Percentiles rank a stretch among this genome's conserved stretches.
phyloP scores from a whole-genome alignment of 1,140 invertebrate species.

The Eumaeus atala region DNA sequence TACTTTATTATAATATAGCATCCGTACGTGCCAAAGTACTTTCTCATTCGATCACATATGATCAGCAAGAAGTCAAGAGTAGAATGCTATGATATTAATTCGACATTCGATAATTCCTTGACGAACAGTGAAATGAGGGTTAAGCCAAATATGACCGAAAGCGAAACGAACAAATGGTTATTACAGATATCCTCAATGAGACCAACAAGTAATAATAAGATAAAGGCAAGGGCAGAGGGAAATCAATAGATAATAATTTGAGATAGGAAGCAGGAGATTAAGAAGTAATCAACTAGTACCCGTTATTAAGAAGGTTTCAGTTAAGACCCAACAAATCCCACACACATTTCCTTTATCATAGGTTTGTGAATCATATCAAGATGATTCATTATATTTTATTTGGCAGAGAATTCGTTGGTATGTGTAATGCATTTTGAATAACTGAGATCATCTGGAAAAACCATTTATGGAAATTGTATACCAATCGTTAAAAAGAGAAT shows the following conservation, averaged over 20 bases:
- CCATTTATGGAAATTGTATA: constrained; percentile 72
- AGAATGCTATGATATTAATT: too few relatives aligned
- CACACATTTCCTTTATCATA: constrained; percentile 22
- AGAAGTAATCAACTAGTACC: constrained; percentile 46
- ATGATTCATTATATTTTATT: neutral
- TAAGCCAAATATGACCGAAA: too few relatives aligned
- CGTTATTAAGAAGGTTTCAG: constrained; percentile 52
- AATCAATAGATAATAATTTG: constrained; percentile 53
- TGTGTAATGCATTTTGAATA: constrained; percentile 42
- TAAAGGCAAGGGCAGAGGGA: constrained; percentile 7
- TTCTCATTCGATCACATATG: too few relatives aligned
- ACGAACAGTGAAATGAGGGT: too few relatives aligned
- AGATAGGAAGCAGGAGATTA: constrained; percentile 37
- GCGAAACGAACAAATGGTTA: too few relatives aligned
- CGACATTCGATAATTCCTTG: too few relatives aligned
- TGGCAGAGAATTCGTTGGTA: constrained; percentile 46
- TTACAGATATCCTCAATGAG: too few relatives aligned
- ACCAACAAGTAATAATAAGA: too few relatives aligned
- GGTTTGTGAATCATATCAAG: constrained; percentile 2
- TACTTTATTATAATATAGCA: too few relatives aligned
- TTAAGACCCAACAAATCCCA: constrained; percentile 47
- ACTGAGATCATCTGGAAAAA: constrained; percentile 56
- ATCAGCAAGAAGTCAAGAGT: too few relatives aligned
- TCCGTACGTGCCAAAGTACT: too few relatives aligned
- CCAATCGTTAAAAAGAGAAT: constrained; percentile 72